Percentiles rank a stretch among this genome's conserved stretches.
phyloP scores from a whole-genome alignment of 2,113 vertebrate species.

The Toxostoma redivivum region DNA sequence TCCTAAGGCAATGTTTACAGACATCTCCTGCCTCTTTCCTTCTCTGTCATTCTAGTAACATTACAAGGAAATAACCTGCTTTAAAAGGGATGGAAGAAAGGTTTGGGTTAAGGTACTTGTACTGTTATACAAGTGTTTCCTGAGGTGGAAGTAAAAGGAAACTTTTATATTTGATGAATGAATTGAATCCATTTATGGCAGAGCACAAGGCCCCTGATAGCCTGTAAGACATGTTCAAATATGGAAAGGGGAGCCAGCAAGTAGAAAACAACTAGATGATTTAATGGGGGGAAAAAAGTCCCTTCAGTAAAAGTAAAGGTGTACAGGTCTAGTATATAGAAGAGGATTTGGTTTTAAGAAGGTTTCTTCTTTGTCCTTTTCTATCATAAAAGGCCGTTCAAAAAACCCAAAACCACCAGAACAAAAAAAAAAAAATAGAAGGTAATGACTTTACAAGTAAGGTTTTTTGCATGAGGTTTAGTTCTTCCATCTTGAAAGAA shows the following conservation, averaged over 20 bases:
- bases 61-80: background rate
- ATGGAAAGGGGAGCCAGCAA: background rate
- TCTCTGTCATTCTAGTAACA: background rate
- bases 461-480: background rate
- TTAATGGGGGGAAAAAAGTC: accelerated
- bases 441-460: background rate
- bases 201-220: background rate
- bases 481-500: background rate
- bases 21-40: background rate
- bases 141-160: background rate
- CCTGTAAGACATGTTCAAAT: background rate
- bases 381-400: background rate
- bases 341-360: background rate
- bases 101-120: background rate
- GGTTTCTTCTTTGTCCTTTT: background rate
- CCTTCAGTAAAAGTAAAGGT: background rate
- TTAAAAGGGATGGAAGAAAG: background rate
- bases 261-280: background rate
- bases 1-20: background rate
- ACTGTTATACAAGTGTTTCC: background rate
- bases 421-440: background rate
- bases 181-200: background rate
- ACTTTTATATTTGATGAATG: background rate
- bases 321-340: background rate
- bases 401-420: background rate